Conservation (phyloP, 2,888 invertebrate genomes). For the Leucophenga montana region DNA sequence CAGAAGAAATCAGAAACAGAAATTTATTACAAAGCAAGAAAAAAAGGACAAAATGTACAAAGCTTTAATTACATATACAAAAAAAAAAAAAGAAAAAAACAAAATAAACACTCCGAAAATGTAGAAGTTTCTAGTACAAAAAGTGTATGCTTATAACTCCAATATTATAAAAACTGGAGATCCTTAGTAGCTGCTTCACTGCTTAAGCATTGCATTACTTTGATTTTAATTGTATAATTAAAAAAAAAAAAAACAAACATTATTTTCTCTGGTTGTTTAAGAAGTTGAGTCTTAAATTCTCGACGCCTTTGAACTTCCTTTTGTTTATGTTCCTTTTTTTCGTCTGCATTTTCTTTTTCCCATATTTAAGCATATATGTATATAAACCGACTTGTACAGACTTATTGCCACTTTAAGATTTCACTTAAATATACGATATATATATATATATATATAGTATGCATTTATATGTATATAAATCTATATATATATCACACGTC, state of each 20-base stretch:
- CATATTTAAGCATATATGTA: neutral
- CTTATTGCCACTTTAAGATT: slow-evolving; percentile 1
- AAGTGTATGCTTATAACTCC: too few species aligned
- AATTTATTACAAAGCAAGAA: too few species aligned
- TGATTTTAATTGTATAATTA: neutral
- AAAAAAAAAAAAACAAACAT: neutral
- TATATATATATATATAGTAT: neutral
- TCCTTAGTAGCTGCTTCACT: too few species aligned
- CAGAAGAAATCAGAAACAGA: too few species aligned
- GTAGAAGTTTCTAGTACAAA: neutral
- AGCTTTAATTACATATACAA: neutral
- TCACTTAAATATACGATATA: neutral
- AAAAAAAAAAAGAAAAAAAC: neutral
- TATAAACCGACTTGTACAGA: neutral
- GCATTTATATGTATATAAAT: too few species aligned
- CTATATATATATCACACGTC: too few species aligned
- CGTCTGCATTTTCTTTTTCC: neutral
- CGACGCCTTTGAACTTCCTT: neutral
- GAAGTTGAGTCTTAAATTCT: slow-evolving; percentile 24
- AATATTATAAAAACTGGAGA: too few species aligned
- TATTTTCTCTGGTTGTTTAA: neutral
- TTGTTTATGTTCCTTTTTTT: neutral
- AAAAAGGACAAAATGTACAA: neutral
- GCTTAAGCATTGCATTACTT: too few species aligned
- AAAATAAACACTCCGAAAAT: neutral